Evolutionary conservation across 2,888 invertebrate genomes (phyloP).

Genomic region (Salticus scenicus): DNA sequence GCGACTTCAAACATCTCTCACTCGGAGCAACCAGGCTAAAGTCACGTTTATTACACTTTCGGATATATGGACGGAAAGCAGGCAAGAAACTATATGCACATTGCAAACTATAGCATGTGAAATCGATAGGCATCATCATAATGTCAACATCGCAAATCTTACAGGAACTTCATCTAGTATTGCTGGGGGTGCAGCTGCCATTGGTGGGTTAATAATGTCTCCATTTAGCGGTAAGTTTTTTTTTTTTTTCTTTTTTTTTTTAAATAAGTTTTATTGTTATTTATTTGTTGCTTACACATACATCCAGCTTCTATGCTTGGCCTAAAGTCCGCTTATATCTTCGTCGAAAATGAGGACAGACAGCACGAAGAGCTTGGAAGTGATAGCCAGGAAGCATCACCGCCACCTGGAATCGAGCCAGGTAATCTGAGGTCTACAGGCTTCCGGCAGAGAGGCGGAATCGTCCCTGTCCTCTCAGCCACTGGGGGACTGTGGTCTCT

Average conservation of each 20-base stretch:
- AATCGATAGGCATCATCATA: conserved; percentile 57
- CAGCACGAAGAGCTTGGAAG: too few species aligned
- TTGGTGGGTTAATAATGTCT: conserved; percentile 50
- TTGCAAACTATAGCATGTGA: conserved; percentile 27
- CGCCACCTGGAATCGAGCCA: too few species aligned
- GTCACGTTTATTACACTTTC: conserved; percentile 61
- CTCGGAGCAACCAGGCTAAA: conserved; percentile 51
- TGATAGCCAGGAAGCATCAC: too few species aligned
- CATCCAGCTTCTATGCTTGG: neutral
- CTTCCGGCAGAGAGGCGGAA: too few species aligned
- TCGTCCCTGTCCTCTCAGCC: too few species aligned
- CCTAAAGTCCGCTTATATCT: neutral
- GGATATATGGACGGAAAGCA: conserved; percentile 44
- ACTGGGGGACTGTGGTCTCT: too few species aligned
- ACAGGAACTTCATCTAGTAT: conserved; percentile 59
- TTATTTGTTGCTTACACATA: neutral
- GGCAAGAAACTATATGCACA: conserved; percentile 26
- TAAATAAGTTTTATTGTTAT: too few species aligned
- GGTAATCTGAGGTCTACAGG: too few species aligned
- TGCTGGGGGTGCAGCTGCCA: conserved; percentile 56
- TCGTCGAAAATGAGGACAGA: too few species aligned
- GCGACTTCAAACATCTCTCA: conserved; percentile 40
- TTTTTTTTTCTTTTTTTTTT: too few species aligned
- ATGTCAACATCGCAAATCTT: conserved; percentile 60
- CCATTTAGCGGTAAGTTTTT: conserved; percentile 52